phyloP scores from a whole-genome alignment of 2,888 invertebrate species.

The Andrena praecox region DNA sequence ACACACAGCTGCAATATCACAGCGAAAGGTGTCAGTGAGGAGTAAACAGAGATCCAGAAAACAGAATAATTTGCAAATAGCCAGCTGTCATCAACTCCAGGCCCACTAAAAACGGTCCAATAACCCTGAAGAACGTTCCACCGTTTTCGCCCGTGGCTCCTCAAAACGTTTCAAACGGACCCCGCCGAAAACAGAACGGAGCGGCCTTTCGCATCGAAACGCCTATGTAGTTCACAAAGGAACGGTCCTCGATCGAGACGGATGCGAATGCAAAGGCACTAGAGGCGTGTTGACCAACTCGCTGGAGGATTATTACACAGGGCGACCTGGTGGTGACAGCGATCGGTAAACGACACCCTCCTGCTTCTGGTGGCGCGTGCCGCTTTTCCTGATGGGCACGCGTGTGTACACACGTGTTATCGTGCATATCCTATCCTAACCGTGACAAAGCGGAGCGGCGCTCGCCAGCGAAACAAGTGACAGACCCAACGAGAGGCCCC shows the following conservation, averaged over 20 bases:
- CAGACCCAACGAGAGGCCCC: slow-evolving; percentile 19
- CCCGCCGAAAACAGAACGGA: background rate
- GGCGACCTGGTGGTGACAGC: slow-evolving; percentile 72
- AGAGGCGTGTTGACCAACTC: slow-evolving; percentile 1
- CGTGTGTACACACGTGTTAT: slow-evolving; percentile 20
- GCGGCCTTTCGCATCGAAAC: background rate
- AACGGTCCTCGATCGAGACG: background rate
- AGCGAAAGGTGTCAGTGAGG: no score
- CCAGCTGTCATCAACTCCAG: no score
- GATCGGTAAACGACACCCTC: slow-evolving; percentile 66
- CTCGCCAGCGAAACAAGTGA: slow-evolving; percentile 24
- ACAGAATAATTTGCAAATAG: no score
- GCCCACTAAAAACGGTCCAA: no score
- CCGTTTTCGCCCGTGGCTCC: background rate
- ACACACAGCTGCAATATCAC: no score
- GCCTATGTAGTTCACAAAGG: background rate
- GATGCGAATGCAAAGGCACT: background rate
- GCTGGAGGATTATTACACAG: background rate
- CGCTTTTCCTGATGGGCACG: slow-evolving; percentile 42
- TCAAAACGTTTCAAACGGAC: background rate
- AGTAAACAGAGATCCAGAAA: no score
- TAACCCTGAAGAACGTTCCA: background rate
- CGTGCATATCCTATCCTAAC: slow-evolving; percentile 32
- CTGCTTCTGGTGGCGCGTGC: slow-evolving; percentile 56
- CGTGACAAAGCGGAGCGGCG: slow-evolving; percentile 36